A percentile compares a stretch with the other conserved stretches of the same genome.
phyloP scores from a whole-genome alignment of 2,797 vertebrate species.

The Chrysocyon brachyurus region DNA sequence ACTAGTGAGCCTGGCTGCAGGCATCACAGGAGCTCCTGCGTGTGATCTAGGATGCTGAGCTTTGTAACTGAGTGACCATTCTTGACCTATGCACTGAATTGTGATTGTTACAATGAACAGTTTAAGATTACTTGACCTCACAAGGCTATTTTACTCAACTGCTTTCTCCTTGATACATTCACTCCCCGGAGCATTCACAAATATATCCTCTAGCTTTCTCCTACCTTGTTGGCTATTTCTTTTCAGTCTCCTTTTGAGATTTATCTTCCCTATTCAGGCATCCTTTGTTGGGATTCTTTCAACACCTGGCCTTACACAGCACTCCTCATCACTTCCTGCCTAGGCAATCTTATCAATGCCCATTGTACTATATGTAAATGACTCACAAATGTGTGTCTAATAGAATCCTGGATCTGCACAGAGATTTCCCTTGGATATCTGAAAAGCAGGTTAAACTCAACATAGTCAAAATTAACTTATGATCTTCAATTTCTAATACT shows the following conservation, averaged over 20 bases:
- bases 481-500: background rate
- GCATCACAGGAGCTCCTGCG: background rate
- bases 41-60: background rate
- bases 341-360: background rate
- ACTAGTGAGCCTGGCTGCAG: background rate
- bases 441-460: slow-evolving; percentile 4
- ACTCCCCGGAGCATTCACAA: background rate
- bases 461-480: background rate
- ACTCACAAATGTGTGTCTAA: background rate
- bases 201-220: background rate
- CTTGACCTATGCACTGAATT: background rate
- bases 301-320: background rate
- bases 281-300: background rate
- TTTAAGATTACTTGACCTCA: background rate
- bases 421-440: background rate
- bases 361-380: background rate
- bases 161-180: background rate
- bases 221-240: background rate
- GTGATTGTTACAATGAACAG: background rate
- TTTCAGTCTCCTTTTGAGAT: background rate
- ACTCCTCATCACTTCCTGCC: background rate
- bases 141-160: background rate
- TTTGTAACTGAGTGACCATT: background rate
- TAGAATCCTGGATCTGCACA: background rate
- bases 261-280: background rate